Base-by-base conservation (phyloP, 2,113 vertebrate species). In the Puntigrus tetrazona region DNA sequence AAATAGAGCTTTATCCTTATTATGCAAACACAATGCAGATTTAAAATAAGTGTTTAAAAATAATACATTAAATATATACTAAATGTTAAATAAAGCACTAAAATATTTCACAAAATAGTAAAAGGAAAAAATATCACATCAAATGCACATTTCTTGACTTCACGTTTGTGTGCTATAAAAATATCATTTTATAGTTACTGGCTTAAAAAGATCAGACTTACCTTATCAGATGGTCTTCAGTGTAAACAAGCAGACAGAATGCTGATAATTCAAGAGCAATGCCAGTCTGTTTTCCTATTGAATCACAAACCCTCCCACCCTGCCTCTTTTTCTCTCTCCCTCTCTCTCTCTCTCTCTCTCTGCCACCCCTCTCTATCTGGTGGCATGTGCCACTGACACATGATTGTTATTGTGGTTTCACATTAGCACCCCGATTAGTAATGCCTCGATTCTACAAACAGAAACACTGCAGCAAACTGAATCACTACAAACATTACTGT, bases 141-240 rank as follows among this genome's bases (percentile, higher is more conserved):
- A 61, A 20, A 78, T 61, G 11, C 27, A 41, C 31, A 25, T 31
- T 10, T 45, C 18, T 16, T 59, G 5, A 20, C 8, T 22, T 13
- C 11, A 25, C 3, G 6, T 25, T 43, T 41, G 5, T 7, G 18
- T 3, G 2, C n/a, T 69, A n/a, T n/a, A n/a, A n/a, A n/a, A n/a
- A 65, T 43, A 75, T 67, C 18, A 16, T 45, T 1, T n/a, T 41
- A 43, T 27, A 27, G 22, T 11, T 70, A 63, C 43, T 13, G 63
- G 22, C 18, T 84, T 41, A 75, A 18, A 82, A 82, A 88, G 22
- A 79, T 43, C 43, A 86, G 38, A 9, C 92, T 92, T 94, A 94
- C 94, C 94, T 93, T 89, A 75, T 85, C 87, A 89, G 89, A 87
- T 84, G 92, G 88, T 93, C 89, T 90, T 91, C 86, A 88, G 82